phyloP scores from a whole-genome alignment of 2,797 vertebrate species.

The Parauchenoglanis punctatus region DNA sequence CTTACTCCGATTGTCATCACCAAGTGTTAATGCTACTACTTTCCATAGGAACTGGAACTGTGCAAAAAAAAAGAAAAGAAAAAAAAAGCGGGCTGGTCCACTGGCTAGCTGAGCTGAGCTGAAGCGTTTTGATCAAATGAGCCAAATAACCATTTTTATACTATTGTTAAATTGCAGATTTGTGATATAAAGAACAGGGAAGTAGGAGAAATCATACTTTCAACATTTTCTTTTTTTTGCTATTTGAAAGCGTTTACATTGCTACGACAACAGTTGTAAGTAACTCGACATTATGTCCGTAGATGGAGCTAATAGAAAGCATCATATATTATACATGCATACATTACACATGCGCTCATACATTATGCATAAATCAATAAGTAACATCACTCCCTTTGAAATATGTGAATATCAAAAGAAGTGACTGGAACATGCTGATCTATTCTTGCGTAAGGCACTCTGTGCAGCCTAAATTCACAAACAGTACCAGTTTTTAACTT shows the following conservation, averaged over 20 bases:
- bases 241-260: constrained; percentile 1
- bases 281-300: not conserved
- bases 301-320: not conserved
- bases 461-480: not conserved
- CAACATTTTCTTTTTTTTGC: too few species aligned
- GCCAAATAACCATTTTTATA: constrained; percentile 38
- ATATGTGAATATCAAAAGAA: constrained; percentile 12
- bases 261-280: not conserved
- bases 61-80: not conserved
- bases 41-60: not conserved
- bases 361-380: constrained; percentile 22
- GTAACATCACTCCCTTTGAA: constrained; percentile 13
- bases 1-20: not conserved
- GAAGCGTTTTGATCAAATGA: constrained; percentile 6
- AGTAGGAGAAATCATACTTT: not conserved
- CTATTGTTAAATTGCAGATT: constrained; percentile 11
- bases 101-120: not conserved
- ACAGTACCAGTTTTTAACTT: not conserved
- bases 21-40: constrained; percentile 1
- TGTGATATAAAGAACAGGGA: constrained; percentile 6
- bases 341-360: constrained; percentile 29
- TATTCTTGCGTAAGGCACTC: not conserved
- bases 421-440: not conserved
- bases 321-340: constrained; percentile 30
- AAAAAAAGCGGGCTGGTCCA: not conserved